phyloP scores from a whole-genome alignment of 1,140 invertebrate genomes.

The Polyergus mexicanus region DNA sequence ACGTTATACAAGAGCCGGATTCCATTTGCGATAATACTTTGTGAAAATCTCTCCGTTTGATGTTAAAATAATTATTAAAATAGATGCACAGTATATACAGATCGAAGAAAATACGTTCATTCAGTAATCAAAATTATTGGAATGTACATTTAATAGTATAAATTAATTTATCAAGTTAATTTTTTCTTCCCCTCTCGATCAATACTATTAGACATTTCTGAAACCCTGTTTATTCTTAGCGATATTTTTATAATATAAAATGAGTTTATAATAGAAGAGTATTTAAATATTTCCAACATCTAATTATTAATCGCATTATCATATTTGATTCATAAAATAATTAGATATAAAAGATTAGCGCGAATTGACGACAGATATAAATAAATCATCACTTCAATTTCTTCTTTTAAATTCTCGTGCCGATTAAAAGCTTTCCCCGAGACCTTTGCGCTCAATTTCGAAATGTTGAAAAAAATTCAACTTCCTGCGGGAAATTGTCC shows the following conservation, averaged over 20 bases:
- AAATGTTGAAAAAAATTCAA: constrained; percentile 26
- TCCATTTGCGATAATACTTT: constrained; percentile 22
- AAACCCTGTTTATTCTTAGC: background rate
- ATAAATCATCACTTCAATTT: background rate
- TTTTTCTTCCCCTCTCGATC: background rate
- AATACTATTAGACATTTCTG: background rate
- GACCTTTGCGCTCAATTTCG: constrained; percentile 8
- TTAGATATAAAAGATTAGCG: background rate
- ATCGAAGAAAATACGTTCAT: background rate
- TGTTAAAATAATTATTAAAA: background rate
- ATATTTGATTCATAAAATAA: constrained; percentile 1
- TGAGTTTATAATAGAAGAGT: background rate
- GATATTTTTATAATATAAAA: background rate
- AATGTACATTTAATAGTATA: constrained; percentile 12
- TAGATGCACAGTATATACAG: background rate
- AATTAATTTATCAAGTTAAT: background rate
- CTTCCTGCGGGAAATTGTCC: constrained; percentile 46
- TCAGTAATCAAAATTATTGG: background rate
- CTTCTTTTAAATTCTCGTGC: background rate
- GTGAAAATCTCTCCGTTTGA: constrained; percentile 6
- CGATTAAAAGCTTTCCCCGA: background rate
- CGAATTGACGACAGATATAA: background rate
- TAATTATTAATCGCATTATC: background rate
- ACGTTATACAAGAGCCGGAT: background rate
- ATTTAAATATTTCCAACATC: background rate